Conservation (phyloP, 2,113 vertebrate species). For the Arizona elegans region DNA sequence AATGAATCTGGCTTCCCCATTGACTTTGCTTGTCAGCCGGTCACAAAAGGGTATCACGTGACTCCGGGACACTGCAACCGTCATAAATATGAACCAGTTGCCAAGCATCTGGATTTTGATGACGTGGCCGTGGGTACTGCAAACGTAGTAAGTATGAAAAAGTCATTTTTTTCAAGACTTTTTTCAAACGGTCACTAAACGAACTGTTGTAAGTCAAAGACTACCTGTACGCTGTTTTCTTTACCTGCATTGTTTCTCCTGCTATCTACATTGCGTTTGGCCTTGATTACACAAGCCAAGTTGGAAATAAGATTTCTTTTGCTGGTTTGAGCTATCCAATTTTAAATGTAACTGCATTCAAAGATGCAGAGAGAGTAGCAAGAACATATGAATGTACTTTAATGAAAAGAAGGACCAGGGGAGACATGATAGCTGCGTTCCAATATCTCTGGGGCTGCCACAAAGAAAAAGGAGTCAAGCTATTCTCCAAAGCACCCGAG, state of each 20-base stretch:
- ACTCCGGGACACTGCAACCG: not conserved
- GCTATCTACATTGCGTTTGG: not conserved
- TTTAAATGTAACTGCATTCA: not conserved
- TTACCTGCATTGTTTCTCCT: not conserved
- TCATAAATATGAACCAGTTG: not conserved
- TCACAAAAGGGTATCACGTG: not conserved
- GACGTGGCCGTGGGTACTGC: not conserved
- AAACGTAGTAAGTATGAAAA: not conserved
- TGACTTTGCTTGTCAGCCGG: not conserved
- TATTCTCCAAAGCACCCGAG: no score
- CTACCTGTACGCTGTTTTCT: not conserved
- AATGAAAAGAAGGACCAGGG: no score
- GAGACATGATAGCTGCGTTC: no score
- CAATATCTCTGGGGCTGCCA: no score
- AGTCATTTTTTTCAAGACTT: not conserved
- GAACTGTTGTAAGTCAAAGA: not conserved
- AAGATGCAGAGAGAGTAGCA: not conserved
- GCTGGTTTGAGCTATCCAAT: not conserved
- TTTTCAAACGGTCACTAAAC: not conserved
- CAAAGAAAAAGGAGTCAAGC: no score
- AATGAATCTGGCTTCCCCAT: not conserved
- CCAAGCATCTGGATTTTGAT: not conserved
- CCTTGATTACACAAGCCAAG: not conserved
- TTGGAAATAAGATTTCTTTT: not conserved
- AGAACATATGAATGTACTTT: no score